Evolutionary conservation across 2,888 invertebrate species (phyloP), one percentile per base, ranked within the genome.

Genomic region (Clanis bilineata): DNA sequence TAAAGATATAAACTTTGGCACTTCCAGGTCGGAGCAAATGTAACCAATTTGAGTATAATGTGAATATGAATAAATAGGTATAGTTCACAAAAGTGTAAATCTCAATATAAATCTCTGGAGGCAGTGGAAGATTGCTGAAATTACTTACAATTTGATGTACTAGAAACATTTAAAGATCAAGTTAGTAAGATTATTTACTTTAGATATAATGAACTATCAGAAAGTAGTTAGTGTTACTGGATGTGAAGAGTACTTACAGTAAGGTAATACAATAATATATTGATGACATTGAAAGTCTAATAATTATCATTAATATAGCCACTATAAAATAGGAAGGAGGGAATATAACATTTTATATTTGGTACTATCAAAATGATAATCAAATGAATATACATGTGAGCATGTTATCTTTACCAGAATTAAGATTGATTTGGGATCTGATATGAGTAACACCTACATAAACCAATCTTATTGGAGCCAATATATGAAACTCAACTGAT

Each of bases 41-140:
- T 38, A 23, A 23, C 15, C 22, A 57, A 23, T 23, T 57, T 38
- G 45, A 57, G 22, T n/a, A 68, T 64, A 65, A 59, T 32, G 56
- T 32, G 44, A 58, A 38, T 45, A 57, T n/a, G 36, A 57, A 12
- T 22, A 55, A 57, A 57, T 45, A 57, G 45, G 32, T 18, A 57
- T 38, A 18, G 15, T 23, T 38, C 15, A 56, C 23, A 57, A 36
- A 57, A 38, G 36, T 38, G 57, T 47, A 57, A 57, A 57, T 45
- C 18, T n/a, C 18, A 23, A 12, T 57, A 57, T 36, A 57, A 45
- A 36, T 10, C 2, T 23, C n/a, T n/a, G n/a, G 18, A 43, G 38
- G 51, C 51, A 51, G 51, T 32, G 12, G 12, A 51, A 18, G 18
- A 18, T 51, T 32, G 9, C 51, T 32, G 4, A 9, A 15, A n/a